Conservation (phyloP, 2,888 invertebrate genomes). For the Penaeus monodon region DNA sequence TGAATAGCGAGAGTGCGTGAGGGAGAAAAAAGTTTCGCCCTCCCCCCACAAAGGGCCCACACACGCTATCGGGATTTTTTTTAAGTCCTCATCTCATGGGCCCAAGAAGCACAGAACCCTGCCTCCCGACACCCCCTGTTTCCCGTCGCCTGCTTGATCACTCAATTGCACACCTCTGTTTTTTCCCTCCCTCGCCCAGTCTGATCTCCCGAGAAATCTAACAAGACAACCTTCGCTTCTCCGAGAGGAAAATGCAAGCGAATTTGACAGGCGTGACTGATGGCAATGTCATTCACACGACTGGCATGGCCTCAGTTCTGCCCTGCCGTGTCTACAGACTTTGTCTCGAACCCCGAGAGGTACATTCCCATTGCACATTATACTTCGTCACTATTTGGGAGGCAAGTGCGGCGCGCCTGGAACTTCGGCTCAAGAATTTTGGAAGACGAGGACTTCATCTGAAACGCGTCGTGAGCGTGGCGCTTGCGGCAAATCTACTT, state of each 20-base stretch:
- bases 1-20: constrained; percentile 2
- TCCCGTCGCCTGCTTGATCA: neutral
- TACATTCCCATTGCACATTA: too few species aligned
- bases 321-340: too few species aligned
- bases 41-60: too few species aligned
- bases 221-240: neutral
- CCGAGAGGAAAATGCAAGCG: neutral
- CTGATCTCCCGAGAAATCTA: neutral
- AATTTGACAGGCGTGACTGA: neutral
- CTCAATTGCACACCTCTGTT: neutral
- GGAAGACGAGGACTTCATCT: neutral
- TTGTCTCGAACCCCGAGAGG: too few species aligned
- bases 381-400: neutral
- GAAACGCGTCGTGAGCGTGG: neutral
- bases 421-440: constrained; percentile 8
- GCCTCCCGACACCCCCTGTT: neutral
- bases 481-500: neutral
- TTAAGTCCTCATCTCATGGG: too few species aligned
- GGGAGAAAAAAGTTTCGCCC: neutral
- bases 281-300: constrained; percentile 1
- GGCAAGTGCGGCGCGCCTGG: neutral
- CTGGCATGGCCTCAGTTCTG: neutral
- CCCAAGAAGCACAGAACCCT: neutral
- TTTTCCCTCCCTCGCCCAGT: neutral
- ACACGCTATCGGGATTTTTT: too few species aligned